Percentiles rank a stretch among this genome's conserved stretches.
Conservation (phyloP, 23 tunicate genomes). For the Diplosoma virens region DNA sequence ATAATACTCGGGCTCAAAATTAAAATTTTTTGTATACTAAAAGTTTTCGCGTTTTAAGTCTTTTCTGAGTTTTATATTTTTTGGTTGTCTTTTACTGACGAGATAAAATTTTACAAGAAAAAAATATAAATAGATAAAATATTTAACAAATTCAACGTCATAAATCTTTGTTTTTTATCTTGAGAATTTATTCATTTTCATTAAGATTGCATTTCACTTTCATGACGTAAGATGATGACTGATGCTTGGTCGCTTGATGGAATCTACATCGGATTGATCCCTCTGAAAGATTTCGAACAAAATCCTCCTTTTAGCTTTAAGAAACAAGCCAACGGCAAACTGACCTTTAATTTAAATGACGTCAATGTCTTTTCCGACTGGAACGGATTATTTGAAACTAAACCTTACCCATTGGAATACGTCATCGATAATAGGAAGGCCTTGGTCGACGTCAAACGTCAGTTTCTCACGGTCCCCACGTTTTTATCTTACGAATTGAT, state of each 20-base stretch:
- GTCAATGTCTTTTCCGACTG: conserved; percentile 14
- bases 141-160: no score
- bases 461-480: conserved; percentile 3
- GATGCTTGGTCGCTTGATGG: neutral
- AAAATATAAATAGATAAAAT: no score
- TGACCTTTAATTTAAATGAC: neutral
- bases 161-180: no score
- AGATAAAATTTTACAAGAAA: no score
- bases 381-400: neutral
- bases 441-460: neutral
- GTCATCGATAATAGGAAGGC: neutral
- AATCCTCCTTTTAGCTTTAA: neutral
- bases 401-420: neutral
- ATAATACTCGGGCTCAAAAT: no score
- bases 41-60: no score
- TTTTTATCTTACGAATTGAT: neutral
- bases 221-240: neutral
- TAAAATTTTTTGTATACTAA: no score
- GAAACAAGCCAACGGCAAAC: neutral
- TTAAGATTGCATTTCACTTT: no score
- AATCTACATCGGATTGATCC: neutral
- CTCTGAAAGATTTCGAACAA: conserved; percentile 11
- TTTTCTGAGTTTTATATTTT: no score
- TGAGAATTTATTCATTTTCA: no score
- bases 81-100: no score